Evolutionary conservation across 2,113 vertebrate genomes (phyloP).

Genomic region (Ameiurus melas): DNA sequence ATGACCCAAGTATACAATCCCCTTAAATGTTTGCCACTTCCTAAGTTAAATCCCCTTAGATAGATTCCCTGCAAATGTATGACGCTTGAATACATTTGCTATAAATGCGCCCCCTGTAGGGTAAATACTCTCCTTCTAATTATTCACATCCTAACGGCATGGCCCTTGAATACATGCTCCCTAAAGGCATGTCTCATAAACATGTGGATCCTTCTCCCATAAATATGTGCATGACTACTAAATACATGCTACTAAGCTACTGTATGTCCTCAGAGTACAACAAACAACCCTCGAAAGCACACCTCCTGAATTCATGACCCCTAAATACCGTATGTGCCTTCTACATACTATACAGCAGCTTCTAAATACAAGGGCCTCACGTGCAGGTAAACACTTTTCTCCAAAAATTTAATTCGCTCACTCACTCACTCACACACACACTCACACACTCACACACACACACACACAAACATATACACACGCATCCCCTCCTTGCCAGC

Average conservation of each 20-base stretch:
- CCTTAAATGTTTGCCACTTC: neutral
- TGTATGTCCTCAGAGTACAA: neutral
- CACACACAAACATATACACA: neutral
- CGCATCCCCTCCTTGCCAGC: conserved; percentile 58
- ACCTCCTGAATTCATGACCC: neutral
- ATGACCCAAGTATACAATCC: neutral
- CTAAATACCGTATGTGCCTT: neutral
- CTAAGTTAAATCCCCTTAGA: neutral
- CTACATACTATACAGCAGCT: neutral
- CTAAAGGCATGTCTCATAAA: neutral
- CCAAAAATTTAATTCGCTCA: neutral
- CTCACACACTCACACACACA: neutral
- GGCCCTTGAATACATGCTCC: neutral
- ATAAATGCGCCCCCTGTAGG: neutral
- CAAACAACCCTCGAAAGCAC: neutral
- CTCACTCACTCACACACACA: neutral
- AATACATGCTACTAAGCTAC: neutral
- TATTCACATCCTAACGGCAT: neutral
- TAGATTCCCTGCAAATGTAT: neutral
- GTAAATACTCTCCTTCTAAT: neutral
- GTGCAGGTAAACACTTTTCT: neutral
- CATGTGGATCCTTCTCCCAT: neutral
- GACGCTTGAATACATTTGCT: neutral
- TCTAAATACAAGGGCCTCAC: neutral
- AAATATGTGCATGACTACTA: conserved; percentile 9